A percentile compares a stretch with the other conserved stretches of the same genome.
phyloP scores from a whole-genome alignment of 1,140 invertebrate species.

The Globodera ellingtonae region DNA sequence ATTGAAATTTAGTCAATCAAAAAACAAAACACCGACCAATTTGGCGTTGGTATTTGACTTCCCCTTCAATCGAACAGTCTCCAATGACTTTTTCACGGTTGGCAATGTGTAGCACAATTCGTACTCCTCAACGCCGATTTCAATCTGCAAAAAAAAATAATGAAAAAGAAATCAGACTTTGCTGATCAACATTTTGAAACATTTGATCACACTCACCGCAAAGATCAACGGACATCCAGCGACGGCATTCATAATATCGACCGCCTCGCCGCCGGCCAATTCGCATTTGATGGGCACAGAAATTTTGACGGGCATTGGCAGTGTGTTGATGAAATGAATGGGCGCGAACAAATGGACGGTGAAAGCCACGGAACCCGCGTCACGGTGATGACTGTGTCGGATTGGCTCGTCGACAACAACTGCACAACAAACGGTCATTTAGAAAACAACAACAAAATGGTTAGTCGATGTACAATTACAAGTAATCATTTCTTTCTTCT shows the following conservation, averaged over 20 bases:
- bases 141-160: not conserved
- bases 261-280: conserved; percentile 52
- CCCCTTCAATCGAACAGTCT: not conserved
- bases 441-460: not conserved
- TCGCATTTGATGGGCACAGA: conserved; percentile 66
- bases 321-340: conserved; percentile 83
- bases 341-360: conserved; percentile 84
- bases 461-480: too few species aligned
- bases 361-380: conserved; percentile 67
- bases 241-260: conserved; percentile 51
- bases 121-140: not conserved
- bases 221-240: conserved; percentile 22
- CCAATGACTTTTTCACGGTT: not conserved
- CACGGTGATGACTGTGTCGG: not conserved
- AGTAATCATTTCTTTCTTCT: too few species aligned
- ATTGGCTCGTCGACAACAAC: conserved; percentile 17
- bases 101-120: not conserved
- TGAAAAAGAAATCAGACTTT: not conserved
- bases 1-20: conserved; percentile 20
- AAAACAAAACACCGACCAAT: conserved; percentile 33
- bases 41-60: conserved; percentile 27
- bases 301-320: conserved; percentile 80
- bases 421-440: not conserved
- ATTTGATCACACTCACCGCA: not conserved
- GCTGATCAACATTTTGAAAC: not conserved